phyloP scores from a whole-genome alignment of 2,797 vertebrate genomes.

The Tenualosa ilisha region DNA sequence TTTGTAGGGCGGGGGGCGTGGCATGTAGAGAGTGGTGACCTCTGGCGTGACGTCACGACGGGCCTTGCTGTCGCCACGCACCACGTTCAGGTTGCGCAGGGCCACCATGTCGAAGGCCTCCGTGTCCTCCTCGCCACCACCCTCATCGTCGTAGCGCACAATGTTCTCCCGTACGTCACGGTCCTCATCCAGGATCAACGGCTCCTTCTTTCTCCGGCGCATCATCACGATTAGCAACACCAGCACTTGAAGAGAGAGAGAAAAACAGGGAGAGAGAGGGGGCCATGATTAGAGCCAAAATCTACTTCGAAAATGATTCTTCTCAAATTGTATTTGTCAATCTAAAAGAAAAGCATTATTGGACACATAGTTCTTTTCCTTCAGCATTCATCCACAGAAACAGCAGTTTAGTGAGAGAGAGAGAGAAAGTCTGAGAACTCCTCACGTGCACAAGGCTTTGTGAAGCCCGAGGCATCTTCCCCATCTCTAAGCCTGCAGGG shows the following conservation, averaged over 20 bases:
- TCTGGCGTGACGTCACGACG: slow-evolving; percentile 85
- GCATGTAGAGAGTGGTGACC: slow-evolving; percentile 74
- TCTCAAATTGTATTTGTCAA: not conserved
- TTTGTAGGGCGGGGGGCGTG: slow-evolving; percentile 74
- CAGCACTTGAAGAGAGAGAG: slow-evolving; percentile 67
- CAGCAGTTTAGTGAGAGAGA: not conserved
- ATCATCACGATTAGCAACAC: slow-evolving; percentile 85
- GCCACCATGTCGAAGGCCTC: slow-evolving; percentile 90
- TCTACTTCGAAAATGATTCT: not conserved
- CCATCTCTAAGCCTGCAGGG: not conserved
- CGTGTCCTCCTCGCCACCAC: slow-evolving; percentile 91
- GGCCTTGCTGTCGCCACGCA: slow-evolving; percentile 75
- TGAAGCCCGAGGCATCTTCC: not conserved
- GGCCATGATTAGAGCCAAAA: not conserved
- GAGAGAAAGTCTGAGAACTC: not conserved
- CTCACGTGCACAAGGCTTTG: not conserved
- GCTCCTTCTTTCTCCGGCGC: slow-evolving; percentile 83
- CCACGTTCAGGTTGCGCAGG: slow-evolving; percentile 81
- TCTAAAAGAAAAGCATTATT: not conserved
- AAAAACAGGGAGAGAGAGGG: slow-evolving; percentile 38
- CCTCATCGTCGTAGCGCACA: slow-evolving; percentile 88
- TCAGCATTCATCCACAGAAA: not conserved
- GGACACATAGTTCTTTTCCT: not conserved
- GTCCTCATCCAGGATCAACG: slow-evolving; percentile 86
- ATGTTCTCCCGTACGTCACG: slow-evolving; percentile 88